These are phyloP conservation scores for Trichogramma evanescens DNA, from an alignment of 2,888 invertebrate species.

Conservation along the genomic window DNA sequence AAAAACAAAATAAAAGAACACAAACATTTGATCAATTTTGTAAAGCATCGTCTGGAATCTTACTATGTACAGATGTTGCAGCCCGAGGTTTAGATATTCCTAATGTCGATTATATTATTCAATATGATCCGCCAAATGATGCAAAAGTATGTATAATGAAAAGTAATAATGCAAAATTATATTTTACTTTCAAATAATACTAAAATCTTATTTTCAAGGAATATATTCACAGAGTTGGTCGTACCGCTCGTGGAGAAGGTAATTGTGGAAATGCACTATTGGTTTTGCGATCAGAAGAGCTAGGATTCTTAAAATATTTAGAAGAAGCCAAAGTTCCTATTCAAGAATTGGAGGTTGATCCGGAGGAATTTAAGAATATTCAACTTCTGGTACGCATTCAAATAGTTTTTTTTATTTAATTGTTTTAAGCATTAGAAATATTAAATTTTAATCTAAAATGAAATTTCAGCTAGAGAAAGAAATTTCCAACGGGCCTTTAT, in stretches of 20 bases:
- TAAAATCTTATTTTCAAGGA: constrained; percentile 54
- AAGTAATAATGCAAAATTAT: too few relatives aligned
- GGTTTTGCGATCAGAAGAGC: constrained; percentile 87
- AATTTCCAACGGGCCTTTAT: constrained; percentile 88
- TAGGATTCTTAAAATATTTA: constrained; percentile 88
- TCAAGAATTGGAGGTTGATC: constrained; percentile 95
- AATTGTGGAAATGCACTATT: constrained; percentile 88
- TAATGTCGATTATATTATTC: constrained; percentile 98
- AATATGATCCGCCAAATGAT: constrained; percentile 99
- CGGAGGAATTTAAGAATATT: constrained; percentile 95
- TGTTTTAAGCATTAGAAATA: too few relatives aligned
- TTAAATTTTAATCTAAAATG: too few relatives aligned
- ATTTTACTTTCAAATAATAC: too few relatives aligned
- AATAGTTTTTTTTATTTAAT: too few relatives aligned
- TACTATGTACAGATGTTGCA: constrained; percentile 97
- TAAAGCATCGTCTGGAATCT: constrained; percentile 84
- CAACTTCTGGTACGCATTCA: constrained; percentile 71
- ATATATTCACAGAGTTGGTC: constrained; percentile 96
- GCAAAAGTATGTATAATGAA: constrained; percentile 62
- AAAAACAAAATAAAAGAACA: constrained; percentile 94
- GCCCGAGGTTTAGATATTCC: constrained; percentile 95
- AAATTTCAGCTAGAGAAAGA: constrained; percentile 78
- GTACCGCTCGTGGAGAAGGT: constrained; percentile 93
- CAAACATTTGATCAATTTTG: constrained; percentile 98
- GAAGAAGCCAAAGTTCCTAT: constrained; percentile 90